A percentile compares a stretch with the other conserved stretches of the same genome.
These are phyloP conservation scores for Todiramphus chloris DNA, from an alignment of 2,113 vertebrate genomes.

Conservation along the genomic window DNA sequence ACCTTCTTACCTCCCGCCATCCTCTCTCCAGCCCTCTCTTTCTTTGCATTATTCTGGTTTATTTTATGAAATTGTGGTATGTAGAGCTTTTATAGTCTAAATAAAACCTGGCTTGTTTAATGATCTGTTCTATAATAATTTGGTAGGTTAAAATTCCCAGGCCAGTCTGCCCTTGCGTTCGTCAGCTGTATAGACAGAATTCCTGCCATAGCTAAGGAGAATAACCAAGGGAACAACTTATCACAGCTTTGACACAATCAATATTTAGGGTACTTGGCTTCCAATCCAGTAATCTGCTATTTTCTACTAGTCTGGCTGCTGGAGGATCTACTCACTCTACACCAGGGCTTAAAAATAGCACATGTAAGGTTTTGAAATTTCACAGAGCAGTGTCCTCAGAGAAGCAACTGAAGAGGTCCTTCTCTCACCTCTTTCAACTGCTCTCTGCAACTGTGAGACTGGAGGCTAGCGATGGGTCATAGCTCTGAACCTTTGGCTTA, in stretches of 20 bases:
- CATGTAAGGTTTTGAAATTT: neutral
- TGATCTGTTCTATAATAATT: neutral
- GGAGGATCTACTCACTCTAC: constrained; percentile 40
- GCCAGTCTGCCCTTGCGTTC: neutral
- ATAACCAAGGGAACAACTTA: constrained; percentile 49
- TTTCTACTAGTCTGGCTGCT: constrained; percentile 44
- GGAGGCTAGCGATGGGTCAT: neutral
- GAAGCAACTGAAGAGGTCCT: neutral
- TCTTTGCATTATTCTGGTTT: neutral
- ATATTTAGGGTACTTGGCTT: constrained; percentile 52
- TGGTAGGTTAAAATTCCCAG: constrained; percentile 13
- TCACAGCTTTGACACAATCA: constrained; percentile 51
- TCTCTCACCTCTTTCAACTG: neutral
- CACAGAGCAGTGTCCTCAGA: neutral
- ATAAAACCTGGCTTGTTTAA: constrained; percentile 23
- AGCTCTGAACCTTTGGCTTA: neutral
- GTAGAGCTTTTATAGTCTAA: constrained; percentile 21
- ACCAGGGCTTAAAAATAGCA: constrained; percentile 52
- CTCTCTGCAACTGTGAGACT: neutral
- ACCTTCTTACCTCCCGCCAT: neutral
- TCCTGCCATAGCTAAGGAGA: constrained; percentile 21
- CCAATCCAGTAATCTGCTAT: constrained; percentile 51
- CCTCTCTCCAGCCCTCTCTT: neutral
- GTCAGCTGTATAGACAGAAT: neutral
- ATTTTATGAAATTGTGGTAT: neutral